Evolutionary conservation across 1,140 invertebrate species (phyloP), one percentile per base, ranked within the genome.

Genomic region (Drosophila paulistorum): DNA sequence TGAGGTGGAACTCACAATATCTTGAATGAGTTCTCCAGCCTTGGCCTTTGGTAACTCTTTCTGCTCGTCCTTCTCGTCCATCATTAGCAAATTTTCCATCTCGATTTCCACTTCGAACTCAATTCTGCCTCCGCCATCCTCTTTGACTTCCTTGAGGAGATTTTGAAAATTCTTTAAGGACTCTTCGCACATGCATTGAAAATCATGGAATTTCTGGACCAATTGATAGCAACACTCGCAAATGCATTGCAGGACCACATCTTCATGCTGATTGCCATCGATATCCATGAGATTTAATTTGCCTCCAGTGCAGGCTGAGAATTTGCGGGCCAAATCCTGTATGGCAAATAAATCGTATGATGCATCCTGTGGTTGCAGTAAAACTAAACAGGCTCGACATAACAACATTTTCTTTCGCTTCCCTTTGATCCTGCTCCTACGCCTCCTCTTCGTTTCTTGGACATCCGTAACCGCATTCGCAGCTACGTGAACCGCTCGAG

Each of bases 141-240:
- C 45, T 6, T 66, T 41, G 3, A 76, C 71, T 68, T 77, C 66
- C 7, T 17, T 14, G 14, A 89, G 42, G 3, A 89, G 77, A 26
- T 75, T 78, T 17, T 80, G 58, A 39, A 89, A 89, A 48, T 89
- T 89, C 3, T 63, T 67, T 33, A 70, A 68, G 51, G 84, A 89
- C 59, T 89, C 84, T 54, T 81, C 71, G 67, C 84, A 89, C 84
- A 89, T 89, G 57, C 77, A 70, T 76, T 89, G 84, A 63, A 89
- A 89, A 45, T 80, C 77, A 35, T 84, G 51, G 35, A 89, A 89
- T 61, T 81, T 77, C 14, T 81, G 80, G 20, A 89, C 80, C 60
- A 89, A 41, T 30, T 89, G 77, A 57, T 84, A 89, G 59, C 84
- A 89, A 48, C 80, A 81, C 39, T 89, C 84, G 54, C 84, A 89